Conservation (phyloP, 2,797 vertebrate genomes). For the Tapera naevia region DNA sequence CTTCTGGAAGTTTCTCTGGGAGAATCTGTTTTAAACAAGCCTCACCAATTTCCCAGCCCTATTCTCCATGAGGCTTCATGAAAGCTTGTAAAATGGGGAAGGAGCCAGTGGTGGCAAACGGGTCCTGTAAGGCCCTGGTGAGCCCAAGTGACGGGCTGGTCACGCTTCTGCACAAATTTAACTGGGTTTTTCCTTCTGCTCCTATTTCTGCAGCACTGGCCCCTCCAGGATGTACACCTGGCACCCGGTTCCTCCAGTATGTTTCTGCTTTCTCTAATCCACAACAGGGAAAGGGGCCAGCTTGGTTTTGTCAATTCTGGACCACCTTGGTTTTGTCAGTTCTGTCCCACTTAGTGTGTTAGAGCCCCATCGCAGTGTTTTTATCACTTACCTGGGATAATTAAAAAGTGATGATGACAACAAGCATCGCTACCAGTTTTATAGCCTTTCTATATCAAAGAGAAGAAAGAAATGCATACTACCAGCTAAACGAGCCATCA, state of each 20-base stretch:
- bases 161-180: neutral
- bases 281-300: neutral
- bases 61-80: conserved; percentile 58
- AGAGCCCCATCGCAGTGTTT: accelerated
- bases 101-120: neutral
- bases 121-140: neutral
- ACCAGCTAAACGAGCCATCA: neutral
- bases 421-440: neutral
- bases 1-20: conserved; percentile 83
- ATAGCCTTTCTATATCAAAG: neutral
- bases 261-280: neutral
- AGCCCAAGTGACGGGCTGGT: neutral
- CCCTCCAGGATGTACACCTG: neutral
- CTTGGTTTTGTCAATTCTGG: neutral
- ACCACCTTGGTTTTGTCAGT: neutral
- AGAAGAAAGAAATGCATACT: neutral
- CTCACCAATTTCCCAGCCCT: conserved; percentile 59
- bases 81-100: conserved; percentile 19
- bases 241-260: neutral
- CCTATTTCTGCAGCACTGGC: neutral
- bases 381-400: neutral
- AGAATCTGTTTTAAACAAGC: conserved; percentile 69
- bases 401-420: neutral
- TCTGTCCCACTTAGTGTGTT: neutral
- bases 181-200: neutral